These are phyloP conservation scores for Hyperopisus bebe DNA, from an alignment of 2,113 vertebrate species.

Conservation along the genomic window DNA sequence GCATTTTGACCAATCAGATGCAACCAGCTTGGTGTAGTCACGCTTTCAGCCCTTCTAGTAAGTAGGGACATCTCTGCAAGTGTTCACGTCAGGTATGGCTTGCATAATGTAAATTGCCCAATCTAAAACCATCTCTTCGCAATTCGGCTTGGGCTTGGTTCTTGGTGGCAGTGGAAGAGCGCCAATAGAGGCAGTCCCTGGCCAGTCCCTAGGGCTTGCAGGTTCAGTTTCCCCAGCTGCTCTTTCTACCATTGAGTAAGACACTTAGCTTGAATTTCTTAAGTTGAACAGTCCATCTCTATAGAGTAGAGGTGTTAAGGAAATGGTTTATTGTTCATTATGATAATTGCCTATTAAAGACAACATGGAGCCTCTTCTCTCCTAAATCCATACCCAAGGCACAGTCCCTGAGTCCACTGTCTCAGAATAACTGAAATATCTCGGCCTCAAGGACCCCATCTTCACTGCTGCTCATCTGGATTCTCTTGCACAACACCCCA, in stretches of 20 bases:
- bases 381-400: not conserved
- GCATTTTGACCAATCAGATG: not conserved
- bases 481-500: not conserved
- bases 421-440: not conserved
- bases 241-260: not conserved
- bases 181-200: not conserved
- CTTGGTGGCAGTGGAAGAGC: not conserved
- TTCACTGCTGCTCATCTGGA: not conserved
- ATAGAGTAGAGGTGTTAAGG: not conserved
- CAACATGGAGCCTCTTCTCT: not conserved
- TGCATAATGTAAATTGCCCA: not conserved
- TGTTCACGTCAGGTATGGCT: not conserved
- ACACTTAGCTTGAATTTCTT: not conserved
- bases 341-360: not conserved
- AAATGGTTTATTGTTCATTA: not conserved
- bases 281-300: not conserved
- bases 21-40: not conserved
- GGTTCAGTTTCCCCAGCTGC: not conserved
- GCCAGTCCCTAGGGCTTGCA: not conserved
- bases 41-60: not conserved
- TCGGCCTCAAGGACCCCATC: not conserved
- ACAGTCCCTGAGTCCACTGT: not conserved
- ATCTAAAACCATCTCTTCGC: not conserved
- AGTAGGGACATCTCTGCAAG: not conserved
- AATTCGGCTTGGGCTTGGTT: not conserved